Conservation (phyloP, 2,888 invertebrate species). For the Sinelater perroti region DNA sequence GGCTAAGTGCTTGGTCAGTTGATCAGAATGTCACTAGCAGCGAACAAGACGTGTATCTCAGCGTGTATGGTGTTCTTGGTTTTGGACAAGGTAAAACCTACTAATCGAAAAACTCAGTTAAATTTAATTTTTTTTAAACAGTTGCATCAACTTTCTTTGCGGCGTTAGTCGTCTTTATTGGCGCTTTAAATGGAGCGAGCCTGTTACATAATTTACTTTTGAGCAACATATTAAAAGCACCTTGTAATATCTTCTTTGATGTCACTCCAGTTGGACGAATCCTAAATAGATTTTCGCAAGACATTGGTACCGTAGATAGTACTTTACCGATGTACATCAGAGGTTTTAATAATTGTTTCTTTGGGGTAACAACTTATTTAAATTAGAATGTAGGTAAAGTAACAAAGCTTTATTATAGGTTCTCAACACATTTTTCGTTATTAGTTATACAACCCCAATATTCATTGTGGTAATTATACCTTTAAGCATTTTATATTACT, state of each 20-base stretch:
- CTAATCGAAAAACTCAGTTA: background rate
- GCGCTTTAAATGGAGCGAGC: conserved; percentile 70
- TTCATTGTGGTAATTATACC: conserved; percentile 83
- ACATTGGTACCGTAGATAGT: conserved; percentile 77
- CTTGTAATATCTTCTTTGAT: conserved; percentile 79
- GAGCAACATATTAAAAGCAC: conserved; percentile 71
- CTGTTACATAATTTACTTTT: conserved; percentile 73
- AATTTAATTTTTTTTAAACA: conserved; percentile 58
- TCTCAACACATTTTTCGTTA: conserved; percentile 84
- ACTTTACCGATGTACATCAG: conserved; percentile 75
- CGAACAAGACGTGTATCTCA: conserved; percentile 80
- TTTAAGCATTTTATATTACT: conserved; percentile 82
- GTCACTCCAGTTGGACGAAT: conserved; percentile 82
- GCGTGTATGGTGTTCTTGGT: conserved; percentile 88
- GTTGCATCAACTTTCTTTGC: conserved; percentile 73
- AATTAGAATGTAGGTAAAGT: too few species aligned
- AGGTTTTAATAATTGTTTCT: conserved; percentile 74
- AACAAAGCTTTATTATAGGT: too few species aligned
- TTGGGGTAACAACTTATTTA: conserved; percentile 61
- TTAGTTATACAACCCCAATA: conserved; percentile 85
- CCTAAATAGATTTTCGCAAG: conserved; percentile 81
- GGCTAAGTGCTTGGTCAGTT: conserved; percentile 86
- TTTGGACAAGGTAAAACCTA: conserved; percentile 80
- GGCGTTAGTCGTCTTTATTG: conserved; percentile 73
- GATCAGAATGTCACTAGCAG: conserved; percentile 69